phyloP scores from a whole-genome alignment of 2,113 vertebrate genomes.

The Gopherus flavomarginatus region DNA sequence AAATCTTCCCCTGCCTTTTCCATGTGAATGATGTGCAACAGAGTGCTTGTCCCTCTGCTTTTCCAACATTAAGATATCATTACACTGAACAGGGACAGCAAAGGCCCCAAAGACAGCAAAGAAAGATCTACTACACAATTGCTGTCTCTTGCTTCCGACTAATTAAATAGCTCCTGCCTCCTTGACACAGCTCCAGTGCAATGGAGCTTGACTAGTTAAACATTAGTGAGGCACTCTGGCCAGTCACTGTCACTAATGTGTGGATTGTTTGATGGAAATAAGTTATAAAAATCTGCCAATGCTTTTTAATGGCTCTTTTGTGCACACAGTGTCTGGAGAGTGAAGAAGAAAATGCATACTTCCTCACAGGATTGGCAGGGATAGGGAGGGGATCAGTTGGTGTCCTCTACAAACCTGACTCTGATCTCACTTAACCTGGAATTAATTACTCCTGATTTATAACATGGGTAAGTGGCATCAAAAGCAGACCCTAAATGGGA shows the following conservation, averaged over 20 bases:
- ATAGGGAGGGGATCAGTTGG: neutral
- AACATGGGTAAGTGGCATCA: neutral
- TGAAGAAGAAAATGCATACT: neutral
- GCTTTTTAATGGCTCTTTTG: neutral
- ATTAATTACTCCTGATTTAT: neutral
- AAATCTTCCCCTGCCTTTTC: neutral
- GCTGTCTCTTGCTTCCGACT: constrained; percentile 54
- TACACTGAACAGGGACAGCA: neutral
- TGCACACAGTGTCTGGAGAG: fast-evolving
- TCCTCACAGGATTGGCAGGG: neutral
- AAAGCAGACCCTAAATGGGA: neutral
- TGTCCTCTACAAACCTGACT: neutral
- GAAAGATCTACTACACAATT: constrained; percentile 6
- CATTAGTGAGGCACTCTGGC: constrained; percentile 3
- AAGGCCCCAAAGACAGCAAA: constrained; percentile 8
- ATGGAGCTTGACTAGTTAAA: constrained; percentile 50
- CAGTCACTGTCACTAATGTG: neutral
- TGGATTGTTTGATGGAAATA: constrained; percentile 1
- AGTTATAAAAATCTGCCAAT: neutral
- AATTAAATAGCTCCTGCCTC: constrained; percentile 53
- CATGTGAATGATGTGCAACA: neutral
- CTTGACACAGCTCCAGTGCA: constrained; percentile 28
- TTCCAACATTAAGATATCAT: neutral
- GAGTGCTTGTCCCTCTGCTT: neutral
- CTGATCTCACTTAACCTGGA: neutral